Percentiles rank a stretch among this genome's conserved stretches.
Evolutionary conservation across 2,797 vertebrate species (phyloP).

Genomic region (Simalia tracyae): DNA sequence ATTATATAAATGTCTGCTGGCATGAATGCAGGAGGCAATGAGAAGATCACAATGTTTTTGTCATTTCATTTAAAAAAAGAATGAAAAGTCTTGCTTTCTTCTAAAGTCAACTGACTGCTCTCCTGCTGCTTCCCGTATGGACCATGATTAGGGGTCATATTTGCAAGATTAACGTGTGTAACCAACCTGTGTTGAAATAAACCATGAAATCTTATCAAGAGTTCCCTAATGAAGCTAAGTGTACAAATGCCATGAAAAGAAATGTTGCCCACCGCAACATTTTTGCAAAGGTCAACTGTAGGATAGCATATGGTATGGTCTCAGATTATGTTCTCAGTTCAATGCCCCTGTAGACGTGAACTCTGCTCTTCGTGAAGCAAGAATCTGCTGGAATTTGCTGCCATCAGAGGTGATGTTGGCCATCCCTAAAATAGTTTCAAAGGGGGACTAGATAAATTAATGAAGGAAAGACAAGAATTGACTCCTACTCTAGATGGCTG

Average conservation of each 20-base stretch:
- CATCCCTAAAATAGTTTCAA: background rate
- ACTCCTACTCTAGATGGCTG: background rate
- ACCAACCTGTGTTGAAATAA: background rate
- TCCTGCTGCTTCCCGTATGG: constrained; percentile 24
- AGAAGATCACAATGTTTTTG: constrained; percentile 41
- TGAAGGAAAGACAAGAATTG: background rate
- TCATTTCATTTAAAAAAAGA: constrained; percentile 37
- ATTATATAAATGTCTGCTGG: constrained; percentile 46
- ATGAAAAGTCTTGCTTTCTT: constrained; percentile 21
- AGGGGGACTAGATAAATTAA: background rate
- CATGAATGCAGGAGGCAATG: constrained; percentile 27
- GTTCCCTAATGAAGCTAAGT: background rate
- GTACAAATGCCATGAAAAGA: background rate
- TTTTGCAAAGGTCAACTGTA: background rate
- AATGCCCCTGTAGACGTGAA: background rate
- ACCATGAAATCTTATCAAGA: background rate
- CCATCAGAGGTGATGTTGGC: background rate
- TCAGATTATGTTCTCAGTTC: background rate
- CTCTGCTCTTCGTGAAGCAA: background rate
- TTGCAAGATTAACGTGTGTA: background rate
- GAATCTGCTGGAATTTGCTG: background rate
- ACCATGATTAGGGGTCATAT: background rate
- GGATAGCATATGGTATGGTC: background rate
- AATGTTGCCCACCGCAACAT: background rate
- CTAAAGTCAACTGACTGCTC: constrained; percentile 18